A percentile compares a stretch with the other conserved stretches of the same genome.
These are phyloP conservation scores for Trichonephila inaurata DNA, from an alignment of 1,140 invertebrate species.

Conservation along the genomic window DNA sequence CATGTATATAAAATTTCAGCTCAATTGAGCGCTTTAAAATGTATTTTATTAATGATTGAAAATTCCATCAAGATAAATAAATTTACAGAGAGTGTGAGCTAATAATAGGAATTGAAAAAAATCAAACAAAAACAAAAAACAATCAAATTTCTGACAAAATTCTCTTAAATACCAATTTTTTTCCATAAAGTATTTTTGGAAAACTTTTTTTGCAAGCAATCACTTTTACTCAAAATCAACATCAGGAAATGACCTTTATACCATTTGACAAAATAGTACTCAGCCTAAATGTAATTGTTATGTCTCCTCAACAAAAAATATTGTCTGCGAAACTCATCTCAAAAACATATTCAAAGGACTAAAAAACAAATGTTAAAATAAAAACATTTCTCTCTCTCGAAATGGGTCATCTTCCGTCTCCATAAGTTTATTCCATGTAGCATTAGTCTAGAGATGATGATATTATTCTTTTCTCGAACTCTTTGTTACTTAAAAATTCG, in stretches of 20 bases:
- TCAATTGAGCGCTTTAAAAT: too few relatives aligned
- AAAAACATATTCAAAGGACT: neutral
- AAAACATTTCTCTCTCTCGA: neutral
- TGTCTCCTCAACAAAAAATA: neutral
- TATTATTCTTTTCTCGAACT: neutral
- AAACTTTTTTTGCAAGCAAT: too few relatives aligned
- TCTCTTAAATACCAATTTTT: too few relatives aligned
- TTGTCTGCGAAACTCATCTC: neutral
- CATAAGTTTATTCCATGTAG: constrained; percentile 25
- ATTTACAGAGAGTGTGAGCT: too few relatives aligned
- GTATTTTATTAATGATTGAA: too few relatives aligned
- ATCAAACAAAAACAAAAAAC: too few relatives aligned
- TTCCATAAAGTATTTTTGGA: too few relatives aligned
- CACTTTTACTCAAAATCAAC: neutral
- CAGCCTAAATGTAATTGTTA: neutral
- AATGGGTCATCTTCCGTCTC: constrained; percentile 5
- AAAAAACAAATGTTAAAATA: neutral
- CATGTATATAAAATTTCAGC: too few relatives aligned
- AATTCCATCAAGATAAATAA: too few relatives aligned
- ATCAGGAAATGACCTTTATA: neutral
- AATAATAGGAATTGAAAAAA: too few relatives aligned
- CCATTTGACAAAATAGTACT: neutral
- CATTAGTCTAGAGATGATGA: constrained; percentile 17
- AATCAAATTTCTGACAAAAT: too few relatives aligned
- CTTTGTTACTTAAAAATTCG: constrained; percentile 7